Percentiles rank a stretch among this genome's conserved stretches.
Conservation (phyloP, 2,797 vertebrate genomes). For the Microhierax caerulescens region DNA sequence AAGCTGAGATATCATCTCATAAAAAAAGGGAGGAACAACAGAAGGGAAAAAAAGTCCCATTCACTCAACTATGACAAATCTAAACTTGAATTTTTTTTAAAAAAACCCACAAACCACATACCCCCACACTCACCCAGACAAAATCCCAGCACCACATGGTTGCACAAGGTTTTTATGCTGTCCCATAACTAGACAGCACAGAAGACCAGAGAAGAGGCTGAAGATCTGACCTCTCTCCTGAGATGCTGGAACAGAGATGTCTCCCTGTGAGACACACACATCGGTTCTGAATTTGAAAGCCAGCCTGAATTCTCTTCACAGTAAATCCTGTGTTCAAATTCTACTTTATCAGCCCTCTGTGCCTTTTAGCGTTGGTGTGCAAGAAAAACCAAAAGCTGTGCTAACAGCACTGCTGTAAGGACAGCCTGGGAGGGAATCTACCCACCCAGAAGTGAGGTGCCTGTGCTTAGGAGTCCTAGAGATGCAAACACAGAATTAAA, state of each 20-base stretch:
- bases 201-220: neutral
- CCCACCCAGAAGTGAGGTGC: neutral
- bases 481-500: neutral
- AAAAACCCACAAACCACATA: no score
- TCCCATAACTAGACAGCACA: neutral
- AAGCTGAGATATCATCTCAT: neutral
- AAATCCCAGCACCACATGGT: neutral
- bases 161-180: neutral
- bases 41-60: neutral
- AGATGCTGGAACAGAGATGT: neutral
- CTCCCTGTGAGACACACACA: rapidly evolving
- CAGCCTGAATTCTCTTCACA: neutral
- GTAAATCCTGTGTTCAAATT: neutral
- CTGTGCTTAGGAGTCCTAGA: neutral
- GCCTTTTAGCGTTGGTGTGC: neutral
- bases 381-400: neutral
- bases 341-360: neutral
- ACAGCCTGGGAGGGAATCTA: neutral
- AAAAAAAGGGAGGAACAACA: neutral
- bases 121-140: neutral
- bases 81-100: neutral
- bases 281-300: neutral
- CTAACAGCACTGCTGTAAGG: neutral
- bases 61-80: neutral
- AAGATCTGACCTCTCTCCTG: neutral